These are phyloP conservation scores for Mus pahari DNA, from an alignment of 2,113 vertebrate species.

Conservation along the genomic window DNA sequence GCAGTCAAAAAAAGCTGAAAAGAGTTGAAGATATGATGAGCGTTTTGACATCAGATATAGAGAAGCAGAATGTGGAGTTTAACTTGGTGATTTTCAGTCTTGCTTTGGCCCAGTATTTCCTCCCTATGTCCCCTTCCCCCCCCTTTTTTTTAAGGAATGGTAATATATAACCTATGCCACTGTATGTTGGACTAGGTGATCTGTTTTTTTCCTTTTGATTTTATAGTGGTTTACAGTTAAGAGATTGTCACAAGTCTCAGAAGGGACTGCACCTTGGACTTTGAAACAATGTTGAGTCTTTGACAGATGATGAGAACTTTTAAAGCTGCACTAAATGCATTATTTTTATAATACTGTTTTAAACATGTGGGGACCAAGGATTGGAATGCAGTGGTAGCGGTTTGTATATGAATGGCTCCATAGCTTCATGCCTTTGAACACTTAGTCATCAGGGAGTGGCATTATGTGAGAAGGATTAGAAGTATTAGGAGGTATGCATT, in stretches of 20 bases:
- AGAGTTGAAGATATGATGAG: neutral
- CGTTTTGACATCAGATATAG: neutral
- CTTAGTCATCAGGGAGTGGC: neutral
- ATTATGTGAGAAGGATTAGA: neutral
- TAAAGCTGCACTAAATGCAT: too few species aligned
- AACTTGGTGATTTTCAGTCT: neutral
- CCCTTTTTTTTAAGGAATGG: neutral
- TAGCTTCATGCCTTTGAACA: neutral
- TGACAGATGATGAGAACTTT: neutral
- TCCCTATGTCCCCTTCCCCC: neutral
- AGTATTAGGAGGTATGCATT: neutral
- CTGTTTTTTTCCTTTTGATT: neutral
- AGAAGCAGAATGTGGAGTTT: neutral
- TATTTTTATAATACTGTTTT: too few species aligned
- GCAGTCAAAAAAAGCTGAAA: neutral
- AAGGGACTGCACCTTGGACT: neutral
- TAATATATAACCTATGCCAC: neutral
- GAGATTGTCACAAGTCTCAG: neutral
- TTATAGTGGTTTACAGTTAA: neutral
- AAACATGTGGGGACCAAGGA: neutral
- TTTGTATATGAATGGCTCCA: neutral
- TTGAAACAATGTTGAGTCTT: neutral
- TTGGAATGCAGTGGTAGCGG: neutral
- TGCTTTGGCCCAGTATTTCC: neutral
- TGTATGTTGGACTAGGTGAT: neutral